Base-by-base conservation (phyloP, 2,113 vertebrate genomes). In the Tautogolabrus adspersus region DNA sequence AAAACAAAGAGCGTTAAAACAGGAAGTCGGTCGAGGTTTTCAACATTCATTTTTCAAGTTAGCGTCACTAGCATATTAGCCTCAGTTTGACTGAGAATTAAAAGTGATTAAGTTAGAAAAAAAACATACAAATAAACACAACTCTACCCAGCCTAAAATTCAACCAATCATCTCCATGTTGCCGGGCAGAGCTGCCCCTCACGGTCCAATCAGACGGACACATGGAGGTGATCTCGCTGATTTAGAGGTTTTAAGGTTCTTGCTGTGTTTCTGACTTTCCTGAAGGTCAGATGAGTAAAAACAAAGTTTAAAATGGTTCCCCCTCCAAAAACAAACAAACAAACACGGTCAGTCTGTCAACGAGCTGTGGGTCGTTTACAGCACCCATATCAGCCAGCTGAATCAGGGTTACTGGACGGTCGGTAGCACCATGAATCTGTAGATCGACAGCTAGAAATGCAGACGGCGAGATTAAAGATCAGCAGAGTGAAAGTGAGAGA, bases 341-440 rank as follows among this genome's bases (percentile, higher is more conserved):
- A 46, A n/a, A 47, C 15, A 34, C 10, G 64, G 71, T 83, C 57
- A 68, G 70, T 87, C 78, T 75, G 77, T 90, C 83, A 78, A 44
- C 18, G 46, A 88, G 79, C 83, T 78, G 90, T 87, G 89, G 83
- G 85, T 76, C n/a, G 44, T 68, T 79, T 88, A 69, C 92, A 91
- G 91, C 87, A 80, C 92, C 93, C 91, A 88, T 87, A 89, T 95
- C 96, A 97, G 96, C 96, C 96, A 94, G 94, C 95, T 96, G 96
- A 97, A 92, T 95, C 96, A 91, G 96, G 95, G 96, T 96, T 94
- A 96, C 96, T 95, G 95, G 95, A 95, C 96, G 94, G 94, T 96
- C 96, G 92, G 94, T 97, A 98, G 97, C 97, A 98, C 97, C 97
- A 96, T 96, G 95, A 94, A 95, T 96, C 95, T 95, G 94, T 91